Conservation (phyloP, 2,888 invertebrate species). For the Petrolisthes manimaculis region DNA sequence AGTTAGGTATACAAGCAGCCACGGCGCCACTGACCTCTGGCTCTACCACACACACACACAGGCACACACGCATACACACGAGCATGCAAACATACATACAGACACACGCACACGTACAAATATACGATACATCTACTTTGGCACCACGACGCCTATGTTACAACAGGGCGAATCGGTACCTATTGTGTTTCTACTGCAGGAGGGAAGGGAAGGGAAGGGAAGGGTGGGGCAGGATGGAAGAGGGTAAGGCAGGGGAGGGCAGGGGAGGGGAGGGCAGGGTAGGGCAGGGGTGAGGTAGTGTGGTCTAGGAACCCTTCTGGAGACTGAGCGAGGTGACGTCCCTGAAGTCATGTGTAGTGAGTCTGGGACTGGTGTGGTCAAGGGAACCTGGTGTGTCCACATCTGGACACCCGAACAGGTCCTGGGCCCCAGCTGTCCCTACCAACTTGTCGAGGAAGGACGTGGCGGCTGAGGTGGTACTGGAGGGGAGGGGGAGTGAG, state of each 20-base stretch:
- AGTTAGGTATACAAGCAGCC: too few relatives aligned
- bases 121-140: not conserved
- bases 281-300: not conserved
- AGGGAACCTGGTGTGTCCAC: not conserved
- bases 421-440: not conserved
- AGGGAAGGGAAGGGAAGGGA: not conserved
- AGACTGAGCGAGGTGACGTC: slow-evolving; percentile 16
- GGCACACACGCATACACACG: too few relatives aligned
- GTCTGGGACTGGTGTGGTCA: not conserved
- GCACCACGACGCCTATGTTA: not conserved
- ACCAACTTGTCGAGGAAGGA: slow-evolving; percentile 2
- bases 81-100: too few relatives aligned
- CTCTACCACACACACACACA: too few relatives aligned
- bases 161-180: not conserved
- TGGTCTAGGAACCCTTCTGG: slow-evolving; percentile 37
- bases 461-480: slow-evolving; percentile 4
- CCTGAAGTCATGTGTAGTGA: slow-evolving; percentile 35
- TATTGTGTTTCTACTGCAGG: not conserved
- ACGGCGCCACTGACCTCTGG: too few relatives aligned
- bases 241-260: not conserved
- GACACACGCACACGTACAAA: too few relatives aligned
- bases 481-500: not conserved
- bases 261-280: not conserved
- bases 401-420: not conserved
- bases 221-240: not conserved